Conservation (phyloP, 2,888 invertebrate species). For the Rhaphigaster nebulosa region DNA sequence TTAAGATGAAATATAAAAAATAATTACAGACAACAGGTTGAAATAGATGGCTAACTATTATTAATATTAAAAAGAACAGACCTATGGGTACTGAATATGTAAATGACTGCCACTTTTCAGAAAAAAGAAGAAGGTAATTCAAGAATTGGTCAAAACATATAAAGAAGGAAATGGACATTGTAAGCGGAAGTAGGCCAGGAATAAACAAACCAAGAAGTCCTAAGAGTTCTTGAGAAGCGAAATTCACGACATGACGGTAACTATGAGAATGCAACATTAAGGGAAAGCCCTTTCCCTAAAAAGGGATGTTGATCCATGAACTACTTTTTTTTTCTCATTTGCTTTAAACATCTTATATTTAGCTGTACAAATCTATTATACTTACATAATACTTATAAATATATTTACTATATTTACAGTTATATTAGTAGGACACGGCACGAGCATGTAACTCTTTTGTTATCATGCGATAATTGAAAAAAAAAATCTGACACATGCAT, state of each 20-base stretch:
- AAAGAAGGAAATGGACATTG: not conserved
- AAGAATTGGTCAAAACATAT: not conserved
- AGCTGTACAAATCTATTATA: not conserved
- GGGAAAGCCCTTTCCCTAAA: not conserved
- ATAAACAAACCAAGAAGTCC: not conserved
- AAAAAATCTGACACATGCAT: slow-evolving; percentile 20
- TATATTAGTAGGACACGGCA: slow-evolving; percentile 29
- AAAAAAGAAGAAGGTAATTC: not conserved
- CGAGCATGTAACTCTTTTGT: slow-evolving; percentile 34
- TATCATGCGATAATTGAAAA: slow-evolving; percentile 19
- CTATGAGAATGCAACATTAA: not conserved
- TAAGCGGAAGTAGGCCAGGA: not conserved
- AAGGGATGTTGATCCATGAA: not conserved
- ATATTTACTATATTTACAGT: not conserved
- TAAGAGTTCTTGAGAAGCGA: not conserved
- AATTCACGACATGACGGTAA: not conserved
- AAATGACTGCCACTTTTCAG: not conserved
- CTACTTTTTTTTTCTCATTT: not conserved
- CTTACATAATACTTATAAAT: not conserved
- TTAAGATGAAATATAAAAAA: not conserved
- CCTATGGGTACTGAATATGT: too few relatives aligned
- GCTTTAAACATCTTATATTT: not conserved
- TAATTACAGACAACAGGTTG: too few relatives aligned
- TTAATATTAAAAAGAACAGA: too few relatives aligned
- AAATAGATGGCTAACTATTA: too few relatives aligned